Conservation (phyloP, 2,113 vertebrate species). For the Brachypteracias leptosomus region DNA sequence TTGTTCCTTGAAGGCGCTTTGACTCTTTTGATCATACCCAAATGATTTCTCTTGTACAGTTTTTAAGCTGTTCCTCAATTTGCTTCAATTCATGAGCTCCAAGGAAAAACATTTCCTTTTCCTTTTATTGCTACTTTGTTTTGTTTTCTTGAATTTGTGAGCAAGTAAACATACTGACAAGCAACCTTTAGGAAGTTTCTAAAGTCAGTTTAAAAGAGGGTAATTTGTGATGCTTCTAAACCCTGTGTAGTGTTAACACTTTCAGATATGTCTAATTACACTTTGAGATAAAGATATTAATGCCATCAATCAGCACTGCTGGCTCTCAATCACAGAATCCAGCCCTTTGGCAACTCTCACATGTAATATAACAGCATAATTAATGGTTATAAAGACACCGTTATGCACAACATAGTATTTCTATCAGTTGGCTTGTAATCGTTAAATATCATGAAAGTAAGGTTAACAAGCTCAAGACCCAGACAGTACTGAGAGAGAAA, state of each 20-base stretch:
- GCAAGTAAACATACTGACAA: background rate
- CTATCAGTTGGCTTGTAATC: background rate
- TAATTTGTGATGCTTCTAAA: conserved; percentile 19
- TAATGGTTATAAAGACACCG: conserved; percentile 24
- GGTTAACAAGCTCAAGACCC: background rate
- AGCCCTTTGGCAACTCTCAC: background rate
- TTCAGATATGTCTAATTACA: conserved; percentile 30
- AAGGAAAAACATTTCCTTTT: background rate
- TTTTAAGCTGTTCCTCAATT: conserved; percentile 28
- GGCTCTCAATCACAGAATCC: background rate
- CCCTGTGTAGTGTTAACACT: background rate
- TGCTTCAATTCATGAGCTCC: background rate
- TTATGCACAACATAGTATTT: conserved; percentile 2
- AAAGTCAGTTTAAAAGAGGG: background rate
- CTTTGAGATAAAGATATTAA: conserved; percentile 13
- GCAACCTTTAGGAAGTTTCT: conserved; percentile 7
- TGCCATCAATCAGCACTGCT: conserved; percentile 7
- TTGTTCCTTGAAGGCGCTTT: background rate
- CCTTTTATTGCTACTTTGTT: background rate
- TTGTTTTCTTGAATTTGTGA: conserved; percentile 8
- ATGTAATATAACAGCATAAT: background rate
- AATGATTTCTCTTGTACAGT: background rate
- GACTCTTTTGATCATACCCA: background rate
- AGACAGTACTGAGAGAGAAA: background rate
- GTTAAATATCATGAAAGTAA: background rate